Conservation (phyloP, 2,797 vertebrate species). For the Taenioides sp. region DNA sequence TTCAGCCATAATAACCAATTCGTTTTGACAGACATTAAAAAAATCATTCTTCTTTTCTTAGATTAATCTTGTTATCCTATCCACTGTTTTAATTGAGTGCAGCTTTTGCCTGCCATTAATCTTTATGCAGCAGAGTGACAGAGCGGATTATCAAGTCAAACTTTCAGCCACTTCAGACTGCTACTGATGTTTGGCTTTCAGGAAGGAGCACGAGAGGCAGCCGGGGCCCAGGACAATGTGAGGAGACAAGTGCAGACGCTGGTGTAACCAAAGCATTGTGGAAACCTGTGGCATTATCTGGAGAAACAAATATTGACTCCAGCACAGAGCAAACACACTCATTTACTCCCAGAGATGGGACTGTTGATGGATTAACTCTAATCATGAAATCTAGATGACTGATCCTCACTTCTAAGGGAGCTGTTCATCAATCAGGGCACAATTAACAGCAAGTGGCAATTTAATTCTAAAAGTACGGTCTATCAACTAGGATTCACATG, state of each 20-base stretch:
- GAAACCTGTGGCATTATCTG: constrained; percentile 71
- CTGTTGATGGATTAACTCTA: constrained; percentile 75
- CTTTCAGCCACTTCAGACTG: constrained; percentile 77
- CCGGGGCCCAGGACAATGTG: constrained; percentile 53
- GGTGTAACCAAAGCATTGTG: constrained; percentile 72
- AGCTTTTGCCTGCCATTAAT: constrained; percentile 71
- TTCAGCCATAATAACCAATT: not conserved
- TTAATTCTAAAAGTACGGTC: constrained; percentile 1
- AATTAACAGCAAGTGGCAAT: constrained; percentile 29
- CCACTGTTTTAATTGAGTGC: constrained; percentile 68
- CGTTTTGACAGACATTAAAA: not conserved
- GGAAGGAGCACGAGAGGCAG: constrained; percentile 67
- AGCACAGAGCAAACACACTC: constrained; percentile 67
- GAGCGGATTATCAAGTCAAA: constrained; percentile 72
- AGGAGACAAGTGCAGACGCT: constrained; percentile 46
- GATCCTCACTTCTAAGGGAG: constrained; percentile 51
- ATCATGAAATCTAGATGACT: constrained; percentile 67
- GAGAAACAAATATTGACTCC: constrained; percentile 80
- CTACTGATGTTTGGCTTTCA: constrained; percentile 77
- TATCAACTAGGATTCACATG: not conserved
- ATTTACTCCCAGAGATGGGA: constrained; percentile 61
- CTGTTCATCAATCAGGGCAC: constrained; percentile 52
- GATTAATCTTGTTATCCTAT: not conserved
- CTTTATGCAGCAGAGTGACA: constrained; percentile 67
- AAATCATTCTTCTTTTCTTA: not conserved